A percentile compares a stretch with the other conserved stretches of the same genome.
phyloP scores from a whole-genome alignment of 2,113 vertebrate genomes.

The Xyrauchen texanus region DNA sequence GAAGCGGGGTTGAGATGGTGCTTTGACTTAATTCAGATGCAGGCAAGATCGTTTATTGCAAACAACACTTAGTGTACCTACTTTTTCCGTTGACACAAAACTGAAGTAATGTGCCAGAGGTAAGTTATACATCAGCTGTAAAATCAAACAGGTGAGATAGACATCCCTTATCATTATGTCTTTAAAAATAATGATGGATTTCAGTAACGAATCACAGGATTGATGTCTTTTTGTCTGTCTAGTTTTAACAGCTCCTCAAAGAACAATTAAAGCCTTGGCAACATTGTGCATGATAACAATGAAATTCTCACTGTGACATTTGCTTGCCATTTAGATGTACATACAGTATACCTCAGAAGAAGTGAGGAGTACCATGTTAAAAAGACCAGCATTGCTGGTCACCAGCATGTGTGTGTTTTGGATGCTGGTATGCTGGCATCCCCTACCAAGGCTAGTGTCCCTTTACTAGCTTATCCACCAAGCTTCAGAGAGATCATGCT shows the following conservation, averaged over 20 bases:
- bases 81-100: neutral
- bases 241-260: conserved; percentile 14
- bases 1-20: too few species aligned
- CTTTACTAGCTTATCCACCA: too few species aligned
- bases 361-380: neutral
- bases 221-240: too few species aligned
- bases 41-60: neutral
- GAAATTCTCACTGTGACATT: conserved; percentile 22
- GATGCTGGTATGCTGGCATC: too few species aligned
- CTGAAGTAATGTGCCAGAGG: neutral
- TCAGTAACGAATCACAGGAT: conserved; percentile 8
- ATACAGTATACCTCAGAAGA: neutral
- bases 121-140: conserved; percentile 23
- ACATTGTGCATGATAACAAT: conserved; percentile 8
- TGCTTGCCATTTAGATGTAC: conserved; percentile 15
- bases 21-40: neutral
- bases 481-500: too few species aligned
- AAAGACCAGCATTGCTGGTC: too few species aligned
- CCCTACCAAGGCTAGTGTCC: too few species aligned
- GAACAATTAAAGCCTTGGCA: conserved; percentile 22
- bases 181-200: conserved; percentile 31
- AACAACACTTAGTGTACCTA: neutral
- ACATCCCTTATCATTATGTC: conserved; percentile 31
- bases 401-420: too few species aligned
- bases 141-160: conserved; percentile 12